phyloP scores from a whole-genome alignment of 2,797 vertebrate genomes.

The Artibeus lituratus region DNA sequence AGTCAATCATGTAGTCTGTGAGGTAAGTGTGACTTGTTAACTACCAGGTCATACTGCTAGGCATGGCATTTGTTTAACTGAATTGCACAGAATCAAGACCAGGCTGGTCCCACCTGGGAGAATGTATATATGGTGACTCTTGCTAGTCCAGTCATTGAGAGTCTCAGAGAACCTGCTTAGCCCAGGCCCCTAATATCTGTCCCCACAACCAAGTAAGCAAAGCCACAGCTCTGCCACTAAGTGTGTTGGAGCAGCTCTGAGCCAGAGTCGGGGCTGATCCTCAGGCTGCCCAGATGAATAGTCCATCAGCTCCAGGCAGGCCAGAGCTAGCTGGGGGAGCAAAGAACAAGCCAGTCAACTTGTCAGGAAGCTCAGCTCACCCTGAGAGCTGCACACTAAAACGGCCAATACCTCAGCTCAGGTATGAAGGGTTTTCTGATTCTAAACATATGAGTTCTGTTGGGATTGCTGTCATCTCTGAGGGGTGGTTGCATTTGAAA shows the following conservation, averaged over 20 bases:
- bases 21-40: background rate
- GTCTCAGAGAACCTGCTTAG: background rate
- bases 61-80: fast-evolving
- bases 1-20: fast-evolving
- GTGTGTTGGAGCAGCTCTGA: background rate
- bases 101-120: too few species aligned
- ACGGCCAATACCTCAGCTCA: background rate
- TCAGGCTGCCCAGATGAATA: background rate
- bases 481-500: background rate
- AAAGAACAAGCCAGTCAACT: background rate
- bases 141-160: background rate
- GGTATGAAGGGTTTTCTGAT: fast-evolving
- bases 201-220: background rate
- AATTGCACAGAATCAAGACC: background rate
- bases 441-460: background rate
- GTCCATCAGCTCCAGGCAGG: background rate
- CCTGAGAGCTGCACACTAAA: background rate
- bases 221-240: fast-evolving
- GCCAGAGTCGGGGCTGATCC: background rate
- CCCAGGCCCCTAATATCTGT: background rate
- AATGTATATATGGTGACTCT: fast-evolving
- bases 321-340: background rate
- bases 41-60: fast-evolving
- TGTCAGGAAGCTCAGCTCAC: background rate
- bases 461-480: background rate